Percentiles rank a stretch among this genome's conserved stretches.
Conservation (phyloP, 23 tunicate species). For the Trididemnum clinides region DNA sequence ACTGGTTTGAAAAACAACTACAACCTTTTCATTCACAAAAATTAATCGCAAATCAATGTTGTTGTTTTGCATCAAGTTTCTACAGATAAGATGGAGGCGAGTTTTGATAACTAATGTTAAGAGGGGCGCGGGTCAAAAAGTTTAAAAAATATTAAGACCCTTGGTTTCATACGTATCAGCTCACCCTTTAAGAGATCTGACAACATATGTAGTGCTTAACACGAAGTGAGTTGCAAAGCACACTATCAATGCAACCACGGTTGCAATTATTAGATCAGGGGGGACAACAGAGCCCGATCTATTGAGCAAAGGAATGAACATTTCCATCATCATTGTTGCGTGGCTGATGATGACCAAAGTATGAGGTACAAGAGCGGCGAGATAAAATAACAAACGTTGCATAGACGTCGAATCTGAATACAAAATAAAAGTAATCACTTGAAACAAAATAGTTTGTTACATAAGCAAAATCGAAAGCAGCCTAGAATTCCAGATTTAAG, state of each 20-base stretch:
- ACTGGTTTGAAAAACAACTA: no score
- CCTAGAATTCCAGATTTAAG: no score
- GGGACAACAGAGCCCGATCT: slow-evolving; percentile 68
- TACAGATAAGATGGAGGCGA: no score
- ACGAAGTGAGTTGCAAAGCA: not conserved
- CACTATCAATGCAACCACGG: slow-evolving; percentile 29
- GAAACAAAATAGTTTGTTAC: no score
- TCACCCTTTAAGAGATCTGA: slow-evolving; percentile 50
- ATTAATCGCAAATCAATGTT: no score
- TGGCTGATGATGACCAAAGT: slow-evolving; percentile 31
- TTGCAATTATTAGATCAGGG: slow-evolving; percentile 68
- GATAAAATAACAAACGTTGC: not conserved
- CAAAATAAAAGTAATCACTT: not conserved
- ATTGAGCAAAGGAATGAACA: slow-evolving; percentile 78
- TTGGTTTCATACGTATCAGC: no score
- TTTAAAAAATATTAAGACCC: no score
- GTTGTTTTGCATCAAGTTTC: no score
- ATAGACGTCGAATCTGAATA: not conserved
- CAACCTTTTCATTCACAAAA: no score
- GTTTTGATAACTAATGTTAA: no score
- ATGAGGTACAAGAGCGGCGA: slow-evolving; percentile 9
- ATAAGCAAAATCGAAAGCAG: no score
- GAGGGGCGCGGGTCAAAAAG: no score
- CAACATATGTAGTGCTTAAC: slow-evolving; percentile 29
- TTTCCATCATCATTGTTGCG: slow-evolving; percentile 34